Evolutionary conservation across 2,113 vertebrate species (phyloP).

Genomic region (Kryptolebias marmoratus): DNA sequence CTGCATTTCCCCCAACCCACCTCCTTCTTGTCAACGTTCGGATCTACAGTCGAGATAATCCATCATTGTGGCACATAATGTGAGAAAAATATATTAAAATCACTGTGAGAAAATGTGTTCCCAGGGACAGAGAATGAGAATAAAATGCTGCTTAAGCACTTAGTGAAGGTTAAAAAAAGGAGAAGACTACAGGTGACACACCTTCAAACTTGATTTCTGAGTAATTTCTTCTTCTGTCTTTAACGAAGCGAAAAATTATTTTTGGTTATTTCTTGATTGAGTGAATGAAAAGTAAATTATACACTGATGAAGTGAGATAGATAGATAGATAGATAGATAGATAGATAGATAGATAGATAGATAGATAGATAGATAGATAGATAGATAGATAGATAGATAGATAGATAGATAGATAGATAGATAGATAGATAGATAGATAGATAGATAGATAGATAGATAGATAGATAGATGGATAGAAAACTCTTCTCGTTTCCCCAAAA

Average conservation of each 20-base stretch:
- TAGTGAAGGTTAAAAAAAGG: constrained; percentile 69
- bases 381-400: constrained; percentile 29
- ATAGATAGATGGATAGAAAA: constrained; percentile 17
- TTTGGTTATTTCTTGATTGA: no score
- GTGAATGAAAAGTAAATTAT: neutral
- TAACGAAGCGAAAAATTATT: neutral
- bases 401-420: constrained; percentile 14
- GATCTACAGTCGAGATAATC: constrained; percentile 79
- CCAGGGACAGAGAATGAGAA: constrained; percentile 56
- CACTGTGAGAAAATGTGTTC: constrained; percentile 72
- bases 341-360: constrained; percentile 28
- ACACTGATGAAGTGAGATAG: neutral
- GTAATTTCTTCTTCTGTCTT: constrained; percentile 3
- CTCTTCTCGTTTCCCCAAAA: constrained; percentile 24
- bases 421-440: constrained; percentile 11
- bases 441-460: constrained; percentile 2
- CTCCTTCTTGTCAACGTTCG: constrained; percentile 65
- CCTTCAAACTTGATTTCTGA: constrained; percentile 29
- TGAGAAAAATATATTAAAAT: constrained; percentile 76
- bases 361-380: constrained; percentile 15
- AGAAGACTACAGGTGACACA: constrained; percentile 34
- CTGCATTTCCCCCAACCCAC: constrained; percentile 12
- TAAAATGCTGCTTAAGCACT: constrained; percentile 78
- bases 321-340: constrained; percentile 18
- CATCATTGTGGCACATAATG: constrained; percentile 78